A percentile compares a stretch with the other conserved stretches of the same genome.
These are phyloP conservation scores for Helogale parvula DNA, from an alignment of 2,113 vertebrate genomes.

Conservation along the genomic window DNA sequence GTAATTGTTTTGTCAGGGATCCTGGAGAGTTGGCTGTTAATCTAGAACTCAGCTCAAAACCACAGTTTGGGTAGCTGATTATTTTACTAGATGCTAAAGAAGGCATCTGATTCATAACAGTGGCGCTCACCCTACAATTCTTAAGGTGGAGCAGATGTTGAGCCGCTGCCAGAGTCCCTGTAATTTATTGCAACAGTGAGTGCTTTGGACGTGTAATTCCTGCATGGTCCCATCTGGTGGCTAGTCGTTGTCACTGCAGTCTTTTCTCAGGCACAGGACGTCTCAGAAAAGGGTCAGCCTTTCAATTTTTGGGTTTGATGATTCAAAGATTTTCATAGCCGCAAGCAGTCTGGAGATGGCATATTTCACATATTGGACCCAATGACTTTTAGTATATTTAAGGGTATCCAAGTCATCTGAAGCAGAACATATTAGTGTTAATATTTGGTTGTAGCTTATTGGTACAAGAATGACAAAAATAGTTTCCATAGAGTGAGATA, in stretches of 20 bases:
- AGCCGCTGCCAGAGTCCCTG: neutral
- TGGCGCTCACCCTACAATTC: neutral
- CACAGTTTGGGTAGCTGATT: neutral
- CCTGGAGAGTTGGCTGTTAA: neutral
- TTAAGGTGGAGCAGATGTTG: neutral
- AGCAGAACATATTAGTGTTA: neutral
- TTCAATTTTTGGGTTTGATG: neutral
- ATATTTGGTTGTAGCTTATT: neutral
- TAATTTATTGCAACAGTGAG: neutral
- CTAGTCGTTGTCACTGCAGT: neutral
- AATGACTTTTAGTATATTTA: neutral
- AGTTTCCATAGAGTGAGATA: neutral
- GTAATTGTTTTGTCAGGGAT: neutral
- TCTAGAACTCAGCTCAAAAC: neutral
- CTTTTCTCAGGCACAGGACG: neutral
- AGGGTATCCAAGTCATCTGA: neutral
- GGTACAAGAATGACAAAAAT: conserved; percentile 1
- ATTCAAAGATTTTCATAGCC: conserved; percentile 9
- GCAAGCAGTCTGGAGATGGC: neutral
- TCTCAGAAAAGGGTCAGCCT: neutral
- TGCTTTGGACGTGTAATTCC: neutral
- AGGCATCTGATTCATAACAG: neutral
- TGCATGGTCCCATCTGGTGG: conserved; percentile 16
- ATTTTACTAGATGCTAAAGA: neutral
- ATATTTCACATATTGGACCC: neutral